Evolutionary conservation across 2,113 vertebrate species (phyloP).

Genomic region (Mesocricetus auratus): DNA sequence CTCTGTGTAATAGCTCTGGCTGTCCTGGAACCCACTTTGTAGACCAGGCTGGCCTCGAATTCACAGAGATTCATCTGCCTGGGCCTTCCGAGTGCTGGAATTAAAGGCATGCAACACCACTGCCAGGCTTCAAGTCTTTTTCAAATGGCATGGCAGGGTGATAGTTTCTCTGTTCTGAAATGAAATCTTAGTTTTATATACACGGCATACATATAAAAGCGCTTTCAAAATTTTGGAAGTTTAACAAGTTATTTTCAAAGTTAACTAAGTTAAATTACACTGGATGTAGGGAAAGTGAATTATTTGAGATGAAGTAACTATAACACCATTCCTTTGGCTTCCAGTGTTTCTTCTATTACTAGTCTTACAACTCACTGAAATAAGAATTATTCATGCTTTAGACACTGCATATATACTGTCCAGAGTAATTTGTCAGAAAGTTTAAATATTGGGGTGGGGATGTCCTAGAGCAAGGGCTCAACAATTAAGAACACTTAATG

Average conservation of each 20-base stretch:
- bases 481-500: not conserved
- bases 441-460: not conserved
- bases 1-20: no score
- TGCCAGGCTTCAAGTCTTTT: not conserved
- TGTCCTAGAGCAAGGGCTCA: not conserved
- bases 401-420: not conserved
- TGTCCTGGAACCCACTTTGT: no score
- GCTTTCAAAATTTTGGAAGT: not conserved
- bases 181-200: not conserved
- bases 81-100: no score
- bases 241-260: constrained; percentile 33
- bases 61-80: no score
- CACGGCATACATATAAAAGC: not conserved
- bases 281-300: not conserved
- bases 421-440: not conserved
- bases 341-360: constrained; percentile 13
- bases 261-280: not conserved
- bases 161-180: not conserved
- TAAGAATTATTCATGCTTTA: constrained; percentile 26
- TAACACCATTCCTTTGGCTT: not conserved
- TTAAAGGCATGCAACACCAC: no score
- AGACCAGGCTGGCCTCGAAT: no score
- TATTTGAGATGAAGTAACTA: not conserved
- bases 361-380: constrained; percentile 12
- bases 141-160: not conserved